Base-by-base conservation (phyloP, 1,140 invertebrate genomes). In the Camponotus vicinus region DNA sequence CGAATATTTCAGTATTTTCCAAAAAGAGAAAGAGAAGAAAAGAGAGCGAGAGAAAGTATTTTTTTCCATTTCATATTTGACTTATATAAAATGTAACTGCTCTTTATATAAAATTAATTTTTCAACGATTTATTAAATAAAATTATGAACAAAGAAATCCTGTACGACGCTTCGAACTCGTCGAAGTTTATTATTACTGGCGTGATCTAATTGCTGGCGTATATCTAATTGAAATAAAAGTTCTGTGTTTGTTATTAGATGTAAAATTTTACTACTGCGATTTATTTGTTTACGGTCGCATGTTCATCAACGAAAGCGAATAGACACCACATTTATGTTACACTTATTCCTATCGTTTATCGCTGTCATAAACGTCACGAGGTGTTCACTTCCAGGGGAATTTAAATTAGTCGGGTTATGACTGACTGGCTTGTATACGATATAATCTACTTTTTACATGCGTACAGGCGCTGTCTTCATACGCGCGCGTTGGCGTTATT, bases 281-380 rank as follows among this genome's bases (percentile, higher is more conserved):
- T 66, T 37, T 15, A 45, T n/a, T 71, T 78, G 40, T 61, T 87
- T 66, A 55, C 34, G 21, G 34, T 63, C n/a, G 15, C 18, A 45
- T 18, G 40, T 52, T 15, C 15, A 52, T 52, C 52, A 18, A 63
- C 11, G 15, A 15, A 15, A 11, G 2, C n/a, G 7, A 18, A 4
- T n/a, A 32, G 49, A 63, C 6, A 55, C 49, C 42, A 32, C 52
- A 15, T 73, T 85, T 64, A 55, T 27, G 78, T 78, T 45, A 34
- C 71, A 77, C 67, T 84, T 64, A 61, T 87, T 88, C 11, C 64
- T n/a, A 42, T 32, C 49, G 55, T 85, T 87, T 84, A 84, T 77
- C 49, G 59, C 5, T 18, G 32, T 13, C 67, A 45, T 85, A 77
- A 78, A 79, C 63, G 34, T 6, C 3, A 13, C 8, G 8, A 49